These are phyloP conservation scores for Lycopodina hypogea DNA, from an alignment of 37 sponge, comb jelly and placozoan species.

Conservation along the genomic window DNA sequence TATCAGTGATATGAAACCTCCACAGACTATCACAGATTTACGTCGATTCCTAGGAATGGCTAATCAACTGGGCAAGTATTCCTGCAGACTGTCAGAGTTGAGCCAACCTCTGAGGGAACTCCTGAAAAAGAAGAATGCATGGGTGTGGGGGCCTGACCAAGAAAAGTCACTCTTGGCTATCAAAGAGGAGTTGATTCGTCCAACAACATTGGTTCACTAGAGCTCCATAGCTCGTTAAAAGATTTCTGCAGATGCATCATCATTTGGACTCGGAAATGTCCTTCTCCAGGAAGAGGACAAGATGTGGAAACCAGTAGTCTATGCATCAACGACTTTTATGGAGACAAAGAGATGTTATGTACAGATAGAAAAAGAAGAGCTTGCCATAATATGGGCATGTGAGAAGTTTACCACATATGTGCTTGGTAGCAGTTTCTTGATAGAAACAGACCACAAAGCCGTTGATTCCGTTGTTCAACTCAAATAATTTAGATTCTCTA, in stretches of 20 bases:
- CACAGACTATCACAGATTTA: conserved; percentile 3
- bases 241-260: too few species aligned
- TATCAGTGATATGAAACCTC: conserved; percentile 24
- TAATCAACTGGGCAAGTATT: conserved; percentile 51
- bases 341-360: conserved; percentile 40
- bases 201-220: too few species aligned
- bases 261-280: too few species aligned
- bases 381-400: conserved; percentile 43
- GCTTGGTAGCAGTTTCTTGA: conserved; percentile 13
- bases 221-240: too few species aligned
- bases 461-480: conserved; percentile 30
- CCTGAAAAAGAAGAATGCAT: conserved; percentile 21
- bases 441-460: conserved; percentile 48
- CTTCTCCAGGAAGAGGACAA: too few species aligned
- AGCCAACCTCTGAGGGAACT: conserved; percentile 45
- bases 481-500: conserved; percentile 19
- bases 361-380: conserved; percentile 48
- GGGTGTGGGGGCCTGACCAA: conserved; percentile 45
- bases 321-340: conserved; percentile 37
- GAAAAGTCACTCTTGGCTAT: conserved; percentile 26
- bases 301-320: too few species aligned
- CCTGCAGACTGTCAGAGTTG: conserved; percentile 37
- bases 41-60: conserved; percentile 61
- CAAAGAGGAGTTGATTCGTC: too few species aligned
- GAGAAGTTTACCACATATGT: conserved; percentile 26